Evolutionary conservation across 2,888 invertebrate genomes (phyloP).

Genomic region (Eremobia ochroleuca): DNA sequence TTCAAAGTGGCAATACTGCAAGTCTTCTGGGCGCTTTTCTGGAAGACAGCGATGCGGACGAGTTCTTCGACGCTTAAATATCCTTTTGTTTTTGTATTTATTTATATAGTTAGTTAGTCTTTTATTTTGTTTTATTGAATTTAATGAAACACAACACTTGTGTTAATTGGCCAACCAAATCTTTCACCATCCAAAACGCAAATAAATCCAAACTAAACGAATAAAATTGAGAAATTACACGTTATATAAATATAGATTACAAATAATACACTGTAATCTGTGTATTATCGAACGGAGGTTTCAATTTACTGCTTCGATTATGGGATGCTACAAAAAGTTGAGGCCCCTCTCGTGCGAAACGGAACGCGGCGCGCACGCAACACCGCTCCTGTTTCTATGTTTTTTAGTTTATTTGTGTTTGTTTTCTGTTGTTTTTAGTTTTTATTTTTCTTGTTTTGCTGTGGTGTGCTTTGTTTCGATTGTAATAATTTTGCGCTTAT

Average conservation of each 20-base stretch:
- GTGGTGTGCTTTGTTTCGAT: constrained; percentile 26
- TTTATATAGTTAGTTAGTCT: no score
- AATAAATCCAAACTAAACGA: constrained; percentile 11
- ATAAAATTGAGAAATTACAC: constrained; percentile 56
- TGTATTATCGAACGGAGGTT: constrained; percentile 77
- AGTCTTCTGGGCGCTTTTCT: no score
- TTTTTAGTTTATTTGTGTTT: constrained; percentile 64
- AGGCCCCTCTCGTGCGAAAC: constrained; percentile 81
- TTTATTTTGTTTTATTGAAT: no score
- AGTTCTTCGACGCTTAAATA: no score
- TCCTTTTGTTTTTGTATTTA: no score
- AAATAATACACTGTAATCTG: constrained; percentile 73
- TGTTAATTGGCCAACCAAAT: no score
- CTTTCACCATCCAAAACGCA: constrained; percentile 4
- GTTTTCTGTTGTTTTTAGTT: constrained; percentile 52
- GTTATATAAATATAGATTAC: constrained; percentile 64
- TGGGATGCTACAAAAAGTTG: constrained; percentile 77
- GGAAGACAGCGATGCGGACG: no score
- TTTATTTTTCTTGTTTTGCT: constrained; percentile 47
- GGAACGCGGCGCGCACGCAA: constrained; percentile 85
- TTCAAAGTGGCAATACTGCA: no score
- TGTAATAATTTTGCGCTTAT: constrained; percentile 21
- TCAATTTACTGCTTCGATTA: constrained; percentile 85
- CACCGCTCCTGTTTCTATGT: constrained; percentile 71
- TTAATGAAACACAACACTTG: neutral